Conservation (phyloP, 1,140 invertebrate species). For the Macrobrachium nipponense region DNA sequence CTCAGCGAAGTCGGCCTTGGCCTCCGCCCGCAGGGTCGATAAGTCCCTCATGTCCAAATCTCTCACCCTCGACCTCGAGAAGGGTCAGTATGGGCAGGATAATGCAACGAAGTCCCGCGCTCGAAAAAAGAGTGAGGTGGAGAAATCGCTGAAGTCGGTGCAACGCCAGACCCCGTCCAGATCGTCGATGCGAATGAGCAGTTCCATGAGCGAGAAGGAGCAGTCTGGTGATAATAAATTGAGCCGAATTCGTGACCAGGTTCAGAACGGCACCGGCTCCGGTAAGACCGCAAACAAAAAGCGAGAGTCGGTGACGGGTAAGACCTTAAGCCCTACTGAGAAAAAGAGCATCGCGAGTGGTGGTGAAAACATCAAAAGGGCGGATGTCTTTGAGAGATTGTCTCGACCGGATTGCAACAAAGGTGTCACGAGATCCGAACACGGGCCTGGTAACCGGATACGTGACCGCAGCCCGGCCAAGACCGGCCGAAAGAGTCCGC, state of each 20-base stretch:
- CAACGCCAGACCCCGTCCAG: constrained; percentile 33
- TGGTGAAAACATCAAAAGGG: background rate
- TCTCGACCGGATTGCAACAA: constrained; percentile 35
- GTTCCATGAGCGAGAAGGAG: too few relatives aligned
- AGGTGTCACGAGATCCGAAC: background rate
- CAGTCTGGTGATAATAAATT: too few relatives aligned
- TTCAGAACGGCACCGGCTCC: too few relatives aligned
- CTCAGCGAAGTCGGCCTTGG: background rate
- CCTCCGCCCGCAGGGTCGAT: background rate
- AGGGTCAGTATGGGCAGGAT: background rate
- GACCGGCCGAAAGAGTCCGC: background rate
- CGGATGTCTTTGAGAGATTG: constrained; percentile 29
- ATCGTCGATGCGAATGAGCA: too few relatives aligned
- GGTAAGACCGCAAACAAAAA: background rate
- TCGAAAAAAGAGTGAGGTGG: background rate
- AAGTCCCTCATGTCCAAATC: constrained; percentile 7
- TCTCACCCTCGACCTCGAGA: constrained; percentile 13
- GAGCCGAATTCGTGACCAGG: too few relatives aligned
- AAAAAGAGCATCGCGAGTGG: background rate
- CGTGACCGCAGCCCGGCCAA: background rate
- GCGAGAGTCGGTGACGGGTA: background rate
- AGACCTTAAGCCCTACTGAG: background rate
- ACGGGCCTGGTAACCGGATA: too few relatives aligned
- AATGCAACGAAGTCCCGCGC: background rate
- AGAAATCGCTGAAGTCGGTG: constrained; percentile 20